A percentile compares a stretch with the other conserved stretches of the same genome.
Evolutionary conservation across 1,140 invertebrate species (phyloP).

Genomic region (Scylla paramamosain): DNA sequence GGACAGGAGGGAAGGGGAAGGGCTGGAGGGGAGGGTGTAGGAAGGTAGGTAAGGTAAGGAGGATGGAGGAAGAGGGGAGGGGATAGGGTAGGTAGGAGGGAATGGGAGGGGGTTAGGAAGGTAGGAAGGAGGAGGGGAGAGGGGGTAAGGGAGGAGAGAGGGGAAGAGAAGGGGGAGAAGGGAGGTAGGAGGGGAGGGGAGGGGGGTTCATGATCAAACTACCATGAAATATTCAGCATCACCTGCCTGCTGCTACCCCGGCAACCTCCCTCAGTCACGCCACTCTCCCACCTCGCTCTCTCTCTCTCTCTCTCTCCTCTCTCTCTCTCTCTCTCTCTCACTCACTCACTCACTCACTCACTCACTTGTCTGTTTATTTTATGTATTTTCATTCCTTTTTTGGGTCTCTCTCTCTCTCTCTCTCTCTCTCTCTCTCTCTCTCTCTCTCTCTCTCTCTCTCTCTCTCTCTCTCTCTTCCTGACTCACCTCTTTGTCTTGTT

Average conservation of each 20-base stretch:
- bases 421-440: neutral
- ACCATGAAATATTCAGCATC: constrained; percentile 47
- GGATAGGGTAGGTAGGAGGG: neutral
- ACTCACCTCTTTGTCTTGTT: neutral
- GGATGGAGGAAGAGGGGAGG: too few relatives aligned
- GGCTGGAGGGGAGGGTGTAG: neutral
- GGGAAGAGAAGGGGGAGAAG: neutral
- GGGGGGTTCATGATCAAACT: constrained; percentile 27
- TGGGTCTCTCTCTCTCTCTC: neutral
- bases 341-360: neutral
- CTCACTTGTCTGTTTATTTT: neutral
- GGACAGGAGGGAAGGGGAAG: too few relatives aligned
- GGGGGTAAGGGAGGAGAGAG: neutral
- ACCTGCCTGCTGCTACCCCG: constrained; percentile 34
- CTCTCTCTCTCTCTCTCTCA: neutral
- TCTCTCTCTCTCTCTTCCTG: neutral
- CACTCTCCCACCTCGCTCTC: neutral
- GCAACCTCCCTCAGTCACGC: constrained; percentile 34
- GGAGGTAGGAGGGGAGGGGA: neutral
- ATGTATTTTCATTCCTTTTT: neutral
- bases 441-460: neutral
- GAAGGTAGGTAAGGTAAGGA: too few relatives aligned
- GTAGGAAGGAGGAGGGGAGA: too few relatives aligned
- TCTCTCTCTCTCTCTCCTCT: neutral
- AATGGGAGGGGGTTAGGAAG: too few relatives aligned